Evolutionary conservation across 2,888 invertebrate genomes (phyloP).

Genomic region (Mythimna albipuncta): DNA sequence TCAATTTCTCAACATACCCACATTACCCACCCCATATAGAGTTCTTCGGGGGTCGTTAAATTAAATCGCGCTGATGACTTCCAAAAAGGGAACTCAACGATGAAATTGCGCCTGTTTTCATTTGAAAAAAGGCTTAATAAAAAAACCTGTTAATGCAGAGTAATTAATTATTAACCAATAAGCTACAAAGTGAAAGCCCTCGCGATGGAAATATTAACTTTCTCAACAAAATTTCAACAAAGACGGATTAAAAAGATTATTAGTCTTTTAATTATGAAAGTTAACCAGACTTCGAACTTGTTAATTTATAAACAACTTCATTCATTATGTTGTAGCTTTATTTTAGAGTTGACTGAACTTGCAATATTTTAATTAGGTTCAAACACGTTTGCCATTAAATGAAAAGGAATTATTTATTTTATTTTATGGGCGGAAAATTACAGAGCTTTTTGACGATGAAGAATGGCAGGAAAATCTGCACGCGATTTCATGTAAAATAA

Average conservation of each 20-base stretch:
- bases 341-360: conserved; percentile 68
- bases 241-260: conserved; percentile 69
- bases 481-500: conserved; percentile 31
- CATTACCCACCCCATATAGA: conserved; percentile 1
- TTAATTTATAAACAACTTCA: conserved; percentile 78
- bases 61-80: conserved; percentile 51
- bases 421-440: conserved; percentile 17
- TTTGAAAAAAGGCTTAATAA: conserved; percentile 27
- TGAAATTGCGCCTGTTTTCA: conserved; percentile 38
- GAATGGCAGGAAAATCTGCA: conserved; percentile 21
- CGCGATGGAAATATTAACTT: conserved; percentile 66
- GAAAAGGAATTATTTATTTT: conserved; percentile 33
- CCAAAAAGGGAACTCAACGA: conserved; percentile 25
- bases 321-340: conserved; percentile 73
- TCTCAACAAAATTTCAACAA: conserved; percentile 65
- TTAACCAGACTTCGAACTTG: conserved; percentile 66
- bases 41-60: conserved; percentile 38
- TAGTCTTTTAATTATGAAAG: conserved; percentile 69
- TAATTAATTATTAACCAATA: conserved; percentile 40
- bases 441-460: conserved; percentile 37
- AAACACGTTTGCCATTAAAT: conserved; percentile 35
- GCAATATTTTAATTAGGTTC: conserved; percentile 70
- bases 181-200: conserved; percentile 5
- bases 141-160: conserved; percentile 16
- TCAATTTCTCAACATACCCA: conserved; percentile 23